Evolutionary conservation across 2,113 vertebrate species (phyloP), one percentile per base, ranked within the genome.

Genomic region (Holacanthus passer): DNA sequence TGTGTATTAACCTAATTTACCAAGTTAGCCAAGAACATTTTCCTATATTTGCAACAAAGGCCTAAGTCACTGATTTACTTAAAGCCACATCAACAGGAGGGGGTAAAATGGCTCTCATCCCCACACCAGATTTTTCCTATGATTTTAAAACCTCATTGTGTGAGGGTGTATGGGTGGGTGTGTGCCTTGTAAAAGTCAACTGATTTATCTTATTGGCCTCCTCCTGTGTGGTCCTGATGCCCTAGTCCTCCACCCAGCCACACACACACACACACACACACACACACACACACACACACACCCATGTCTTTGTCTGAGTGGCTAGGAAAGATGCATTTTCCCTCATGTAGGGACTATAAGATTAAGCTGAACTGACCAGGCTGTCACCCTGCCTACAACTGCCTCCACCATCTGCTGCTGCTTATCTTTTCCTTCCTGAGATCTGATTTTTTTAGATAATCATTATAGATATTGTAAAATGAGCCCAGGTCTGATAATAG

Each of bases 161-260:
- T 63, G 72, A 27, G 66, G 32, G 32, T 56, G 55, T 52, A 20
- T 67, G 50, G 12, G 41, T 75, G 88, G 47, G 52, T 13, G 82
- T 88, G 81, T 41, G 45, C 66, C 83, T 82, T 90, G 80, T 90
- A 89, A 92, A 92, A 82, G 81, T 85, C 73, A 65, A 63, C 47
- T 84, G 85, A 91, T 91, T 89, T 89, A 90, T 90, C 67, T 78
- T 70, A 71, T 71, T 86, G 77, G 68, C 71, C 65, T 83, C 76
- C 24, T 80, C 41, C 41, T 85, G 87, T 91, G 87, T 83, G 86
- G 88, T 87, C 89, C 81, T 78, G 52, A 84, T 71, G 48, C 41
- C 41, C 12, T 1, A 0, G 16, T 22, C 48, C 37, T 69, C 58
- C 79, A 75, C 22, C 17, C 69, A 63, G 5, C 17, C 62, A 43